Percentiles rank a stretch among this genome's conserved stretches.
phyloP scores from a whole-genome alignment of 2,797 vertebrate species.

The Danio jaintianensis region DNA sequence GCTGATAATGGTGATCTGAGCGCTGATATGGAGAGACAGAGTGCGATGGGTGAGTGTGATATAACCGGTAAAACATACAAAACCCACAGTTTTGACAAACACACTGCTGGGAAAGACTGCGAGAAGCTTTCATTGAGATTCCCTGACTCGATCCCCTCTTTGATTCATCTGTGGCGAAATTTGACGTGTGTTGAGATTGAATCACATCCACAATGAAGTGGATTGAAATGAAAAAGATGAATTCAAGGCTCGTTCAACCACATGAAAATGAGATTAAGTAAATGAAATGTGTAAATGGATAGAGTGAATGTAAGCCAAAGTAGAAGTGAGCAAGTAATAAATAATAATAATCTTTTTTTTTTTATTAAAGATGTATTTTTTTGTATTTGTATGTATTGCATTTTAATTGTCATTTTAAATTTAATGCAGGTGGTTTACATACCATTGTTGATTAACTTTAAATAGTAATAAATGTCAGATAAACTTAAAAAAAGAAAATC shows the following conservation, averaged over 20 bases:
- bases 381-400: too few species aligned
- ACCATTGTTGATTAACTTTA: too few species aligned
- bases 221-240: slow-evolving; percentile 24
- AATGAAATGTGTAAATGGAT: slow-evolving; percentile 15
- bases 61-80: slow-evolving; percentile 58
- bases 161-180: slow-evolving; percentile 44
- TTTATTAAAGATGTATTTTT: background rate
- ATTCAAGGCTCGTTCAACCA: background rate
- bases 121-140: slow-evolving; percentile 48
- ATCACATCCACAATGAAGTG: slow-evolving; percentile 6
- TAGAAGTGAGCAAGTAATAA: background rate
- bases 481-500: too few species aligned
- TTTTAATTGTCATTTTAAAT: too few species aligned
- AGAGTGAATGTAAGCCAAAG: background rate
- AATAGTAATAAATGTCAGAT: too few species aligned
- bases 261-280: slow-evolving; percentile 3
- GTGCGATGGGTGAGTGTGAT: slow-evolving; percentile 55
- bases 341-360: background rate
- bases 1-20: slow-evolving; percentile 61
- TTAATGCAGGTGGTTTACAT: too few species aligned
- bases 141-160: slow-evolving; percentile 9
- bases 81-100: slow-evolving; percentile 56
- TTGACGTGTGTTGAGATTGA: slow-evolving; percentile 31
- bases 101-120: slow-evolving; percentile 52
- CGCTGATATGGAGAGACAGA: slow-evolving; percentile 59